A percentile compares a stretch with the other conserved stretches of the same genome.
Evolutionary conservation across 2,797 vertebrate genomes (phyloP).

Genomic region (Micrastur ruficollis): DNA sequence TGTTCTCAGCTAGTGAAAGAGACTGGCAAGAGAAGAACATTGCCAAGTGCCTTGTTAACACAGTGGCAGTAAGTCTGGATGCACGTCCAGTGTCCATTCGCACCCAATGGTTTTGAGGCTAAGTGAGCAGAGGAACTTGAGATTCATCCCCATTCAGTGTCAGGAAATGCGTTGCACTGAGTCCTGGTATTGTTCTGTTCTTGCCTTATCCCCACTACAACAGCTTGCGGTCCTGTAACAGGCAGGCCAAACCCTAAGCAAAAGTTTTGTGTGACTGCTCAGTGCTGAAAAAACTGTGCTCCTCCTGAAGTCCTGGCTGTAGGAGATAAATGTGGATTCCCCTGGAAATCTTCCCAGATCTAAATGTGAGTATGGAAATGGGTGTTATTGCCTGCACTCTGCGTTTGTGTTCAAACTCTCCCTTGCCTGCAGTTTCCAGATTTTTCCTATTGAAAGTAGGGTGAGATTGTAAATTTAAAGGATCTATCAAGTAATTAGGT

Average conservation of each 20-base stretch:
- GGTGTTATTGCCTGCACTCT: background rate
- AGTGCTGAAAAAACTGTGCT: background rate
- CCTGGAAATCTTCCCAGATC: conserved; percentile 15
- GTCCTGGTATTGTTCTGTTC: background rate
- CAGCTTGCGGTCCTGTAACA: background rate
- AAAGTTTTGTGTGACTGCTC: background rate
- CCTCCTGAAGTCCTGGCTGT: background rate
- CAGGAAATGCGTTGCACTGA: background rate
- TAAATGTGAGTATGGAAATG: background rate
- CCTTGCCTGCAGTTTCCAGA: background rate
- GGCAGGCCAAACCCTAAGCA: background rate
- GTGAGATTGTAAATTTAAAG: background rate
- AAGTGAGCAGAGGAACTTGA: background rate
- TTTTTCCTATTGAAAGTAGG: background rate
- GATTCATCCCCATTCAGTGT: background rate
- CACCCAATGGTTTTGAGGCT: background rate
- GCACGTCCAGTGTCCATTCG: background rate
- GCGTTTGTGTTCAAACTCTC: background rate
- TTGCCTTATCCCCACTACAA: background rate
- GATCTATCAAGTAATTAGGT: background rate
- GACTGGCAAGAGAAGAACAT: background rate
- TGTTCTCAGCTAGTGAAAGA: background rate
- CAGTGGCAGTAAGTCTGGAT: background rate
- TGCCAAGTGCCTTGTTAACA: background rate
- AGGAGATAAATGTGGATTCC: background rate